Evolutionary conservation across 2,797 vertebrate genomes (phyloP).

Genomic region (Monodelphis domestica): DNA sequence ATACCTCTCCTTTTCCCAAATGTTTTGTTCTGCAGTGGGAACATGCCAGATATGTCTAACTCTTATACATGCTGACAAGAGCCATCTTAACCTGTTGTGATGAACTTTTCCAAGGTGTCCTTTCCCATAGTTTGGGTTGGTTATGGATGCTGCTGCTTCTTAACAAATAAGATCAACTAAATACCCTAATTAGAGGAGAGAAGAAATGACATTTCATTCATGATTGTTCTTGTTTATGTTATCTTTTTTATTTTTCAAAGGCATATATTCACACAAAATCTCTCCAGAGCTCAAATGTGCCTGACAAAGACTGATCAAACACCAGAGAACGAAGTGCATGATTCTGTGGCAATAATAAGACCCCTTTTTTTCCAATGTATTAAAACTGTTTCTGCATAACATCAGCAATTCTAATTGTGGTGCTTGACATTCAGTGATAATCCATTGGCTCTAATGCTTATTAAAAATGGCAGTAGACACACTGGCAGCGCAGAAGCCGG

Average conservation of each 20-base stretch:
- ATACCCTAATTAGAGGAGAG: slow-evolving; percentile 62
- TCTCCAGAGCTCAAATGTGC: slow-evolving; percentile 58
- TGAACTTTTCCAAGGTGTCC: slow-evolving; percentile 64
- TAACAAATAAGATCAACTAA: slow-evolving; percentile 66
- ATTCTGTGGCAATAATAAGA: slow-evolving; percentile 65
- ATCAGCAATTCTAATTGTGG: slow-evolving; percentile 80
- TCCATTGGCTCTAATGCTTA: slow-evolving; percentile 78
- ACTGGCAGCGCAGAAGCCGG: slow-evolving; percentile 58
- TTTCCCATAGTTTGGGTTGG: slow-evolving; percentile 35
- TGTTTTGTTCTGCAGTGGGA: slow-evolving; percentile 54
- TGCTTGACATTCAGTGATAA: slow-evolving; percentile 82
- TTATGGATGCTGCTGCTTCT: slow-evolving; percentile 56
- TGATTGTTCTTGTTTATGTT: slow-evolving; percentile 71
- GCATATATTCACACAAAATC: slow-evolving; percentile 15
- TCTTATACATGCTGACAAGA: slow-evolving; percentile 52
- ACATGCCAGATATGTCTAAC: slow-evolving; percentile 53
- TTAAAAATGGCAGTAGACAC: slow-evolving; percentile 77
- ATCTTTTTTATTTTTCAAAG: slow-evolving; percentile 67
- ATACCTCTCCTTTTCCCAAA: slow-evolving; percentile 61
- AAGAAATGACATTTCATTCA: slow-evolving; percentile 75
- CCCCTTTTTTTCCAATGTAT: slow-evolving; percentile 46
- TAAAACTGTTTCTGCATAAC: slow-evolving; percentile 71
- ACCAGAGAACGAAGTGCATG: slow-evolving; percentile 59
- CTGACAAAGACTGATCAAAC: slow-evolving; percentile 65
- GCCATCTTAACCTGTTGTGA: slow-evolving; percentile 34